Conservation (phyloP, 2,797 vertebrate genomes). For the Anguilla anguilla region DNA sequence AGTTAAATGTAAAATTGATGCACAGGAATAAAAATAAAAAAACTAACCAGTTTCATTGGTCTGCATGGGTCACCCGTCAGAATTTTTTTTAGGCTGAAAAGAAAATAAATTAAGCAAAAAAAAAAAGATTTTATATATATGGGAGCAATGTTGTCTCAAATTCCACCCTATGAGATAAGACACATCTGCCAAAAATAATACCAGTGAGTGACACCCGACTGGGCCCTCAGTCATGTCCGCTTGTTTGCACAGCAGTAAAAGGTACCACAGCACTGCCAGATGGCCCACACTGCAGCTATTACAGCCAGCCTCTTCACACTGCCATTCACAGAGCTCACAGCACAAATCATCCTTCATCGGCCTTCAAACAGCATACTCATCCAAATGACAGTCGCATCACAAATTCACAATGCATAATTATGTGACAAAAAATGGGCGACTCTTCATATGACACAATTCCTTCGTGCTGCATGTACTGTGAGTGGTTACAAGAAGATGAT, state of each 20-base stretch:
- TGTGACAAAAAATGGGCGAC: neutral
- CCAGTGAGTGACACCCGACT: constrained; percentile 15
- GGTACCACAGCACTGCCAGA: neutral
- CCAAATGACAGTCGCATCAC: neutral
- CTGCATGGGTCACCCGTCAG: neutral
- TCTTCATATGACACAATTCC: neutral
- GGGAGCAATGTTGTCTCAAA: neutral
- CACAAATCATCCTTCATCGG: constrained; percentile 6
- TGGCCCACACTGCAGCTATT: neutral
- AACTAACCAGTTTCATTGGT: neutral
- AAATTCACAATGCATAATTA: constrained; percentile 10
- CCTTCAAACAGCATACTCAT: neutral
- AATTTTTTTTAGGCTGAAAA: neutral
- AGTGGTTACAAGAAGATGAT: neutral
- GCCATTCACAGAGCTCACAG: neutral
- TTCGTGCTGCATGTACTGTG: neutral
- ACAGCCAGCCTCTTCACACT: neutral
- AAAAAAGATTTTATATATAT: neutral
- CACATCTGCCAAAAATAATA: constrained; percentile 22
- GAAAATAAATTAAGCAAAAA: too few relatives aligned
- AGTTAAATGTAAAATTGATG: neutral
- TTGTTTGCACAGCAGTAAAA: constrained; percentile 2
- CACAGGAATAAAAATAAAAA: neutral
- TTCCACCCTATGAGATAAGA: neutral
- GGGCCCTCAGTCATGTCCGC: neutral